Evolutionary conservation across 2,888 invertebrate genomes (phyloP).

Genomic region (Plutella xylostella): DNA sequence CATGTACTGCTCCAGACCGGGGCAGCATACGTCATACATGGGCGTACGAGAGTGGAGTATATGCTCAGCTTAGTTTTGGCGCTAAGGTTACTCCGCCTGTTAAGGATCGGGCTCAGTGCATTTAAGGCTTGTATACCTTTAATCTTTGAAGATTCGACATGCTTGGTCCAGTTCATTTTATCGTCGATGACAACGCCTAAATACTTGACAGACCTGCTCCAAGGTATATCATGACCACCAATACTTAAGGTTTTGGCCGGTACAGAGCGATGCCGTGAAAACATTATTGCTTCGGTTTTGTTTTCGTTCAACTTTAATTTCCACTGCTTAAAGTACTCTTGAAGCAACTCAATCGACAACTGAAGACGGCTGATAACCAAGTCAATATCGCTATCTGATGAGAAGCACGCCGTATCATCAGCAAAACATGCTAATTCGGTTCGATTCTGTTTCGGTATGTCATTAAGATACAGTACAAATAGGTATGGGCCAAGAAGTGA

Average conservation of each 20-base stretch:
- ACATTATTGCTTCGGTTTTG: background rate
- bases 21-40: background rate
- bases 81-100: background rate
- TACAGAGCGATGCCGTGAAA: background rate
- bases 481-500: no score
- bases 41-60: background rate
- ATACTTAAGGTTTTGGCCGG: background rate
- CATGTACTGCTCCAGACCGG: background rate
- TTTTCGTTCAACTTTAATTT: background rate
- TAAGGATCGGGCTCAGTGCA: background rate
- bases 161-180: background rate
- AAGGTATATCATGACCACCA: background rate
- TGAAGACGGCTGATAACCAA: background rate
- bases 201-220: background rate
- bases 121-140: background rate
- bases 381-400: background rate
- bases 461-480: background rate
- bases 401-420: background rate
- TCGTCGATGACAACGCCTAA: background rate
- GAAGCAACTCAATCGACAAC: background rate
- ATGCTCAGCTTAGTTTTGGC: background rate
- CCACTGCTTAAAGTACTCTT: background rate
- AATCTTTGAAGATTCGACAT: background rate
- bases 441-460: background rate
- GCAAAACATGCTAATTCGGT: background rate